Conservation (phyloP, 2,113 vertebrate species). For the Cettia cetti region DNA sequence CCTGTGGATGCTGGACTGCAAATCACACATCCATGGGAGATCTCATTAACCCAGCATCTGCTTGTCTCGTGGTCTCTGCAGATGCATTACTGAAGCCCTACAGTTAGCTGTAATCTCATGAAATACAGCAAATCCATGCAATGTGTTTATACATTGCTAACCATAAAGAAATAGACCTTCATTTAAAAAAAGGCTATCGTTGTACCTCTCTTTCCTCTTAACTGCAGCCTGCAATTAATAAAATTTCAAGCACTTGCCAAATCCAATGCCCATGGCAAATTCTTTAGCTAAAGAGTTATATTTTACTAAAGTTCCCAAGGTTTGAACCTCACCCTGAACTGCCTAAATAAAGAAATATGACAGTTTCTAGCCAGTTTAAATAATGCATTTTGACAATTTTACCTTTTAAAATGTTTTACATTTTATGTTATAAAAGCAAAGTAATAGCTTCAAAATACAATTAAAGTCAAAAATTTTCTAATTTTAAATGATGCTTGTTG, state of each 20-base stretch:
- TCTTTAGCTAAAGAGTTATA: not conserved
- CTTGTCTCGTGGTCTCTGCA: not conserved
- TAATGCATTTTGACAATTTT: not conserved
- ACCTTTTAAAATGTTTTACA: not conserved
- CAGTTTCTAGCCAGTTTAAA: not conserved
- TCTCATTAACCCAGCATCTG: not conserved
- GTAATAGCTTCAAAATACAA: not conserved
- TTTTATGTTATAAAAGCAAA: not conserved
- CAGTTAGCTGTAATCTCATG: not conserved
- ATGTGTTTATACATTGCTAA: not conserved
- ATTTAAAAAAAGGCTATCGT: accelerated
- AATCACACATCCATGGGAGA: not conserved
- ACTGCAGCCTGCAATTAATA: not conserved
- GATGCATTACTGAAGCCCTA: not conserved
- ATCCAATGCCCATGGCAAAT: not conserved
- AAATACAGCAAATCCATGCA: not conserved
- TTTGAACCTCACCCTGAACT: not conserved
- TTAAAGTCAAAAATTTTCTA: not conserved
- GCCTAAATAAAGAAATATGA: not conserved
- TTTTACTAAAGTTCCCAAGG: not conserved
- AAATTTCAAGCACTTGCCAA: not conserved
- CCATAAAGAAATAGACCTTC: not conserved
- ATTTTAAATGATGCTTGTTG: not conserved
- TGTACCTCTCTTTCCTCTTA: not conserved
- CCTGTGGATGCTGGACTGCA: not conserved